phyloP scores from a whole-genome alignment of 2,888 invertebrate species.

The Atrina japonica region DNA sequence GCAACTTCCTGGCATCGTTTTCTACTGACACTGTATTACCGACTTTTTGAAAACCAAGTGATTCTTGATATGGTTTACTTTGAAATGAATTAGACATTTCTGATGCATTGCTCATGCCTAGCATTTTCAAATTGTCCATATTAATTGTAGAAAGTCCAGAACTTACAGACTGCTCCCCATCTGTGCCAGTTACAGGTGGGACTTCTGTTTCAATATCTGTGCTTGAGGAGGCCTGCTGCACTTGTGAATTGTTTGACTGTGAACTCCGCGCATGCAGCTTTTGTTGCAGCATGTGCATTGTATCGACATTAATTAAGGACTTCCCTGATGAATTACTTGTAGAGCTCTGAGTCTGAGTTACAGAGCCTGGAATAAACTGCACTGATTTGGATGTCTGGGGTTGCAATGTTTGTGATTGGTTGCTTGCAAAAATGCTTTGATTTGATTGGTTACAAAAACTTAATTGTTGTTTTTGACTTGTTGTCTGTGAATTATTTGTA shows the following conservation, averaged over 20 bases:
- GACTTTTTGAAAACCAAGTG: conserved; percentile 7
- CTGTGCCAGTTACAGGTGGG: no score
- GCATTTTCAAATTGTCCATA: conserved; percentile 34
- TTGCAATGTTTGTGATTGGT: conserved; percentile 3
- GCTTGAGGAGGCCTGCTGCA: not conserved
- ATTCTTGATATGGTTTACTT: not conserved
- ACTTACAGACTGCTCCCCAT: not conserved
- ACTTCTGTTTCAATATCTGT: not conserved
- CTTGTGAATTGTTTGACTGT: not conserved
- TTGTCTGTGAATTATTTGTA: not conserved
- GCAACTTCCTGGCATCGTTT: no score
- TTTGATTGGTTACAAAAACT: no score
- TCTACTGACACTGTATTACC: not conserved
- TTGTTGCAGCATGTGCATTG: conserved; percentile 31
- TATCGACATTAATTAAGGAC: conserved; percentile 24
- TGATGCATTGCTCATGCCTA: conserved; percentile 16
- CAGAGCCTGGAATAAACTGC: not conserved
- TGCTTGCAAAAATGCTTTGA: no score
- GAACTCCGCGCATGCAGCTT: conserved; percentile 26
- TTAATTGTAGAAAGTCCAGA: conserved; percentile 37
- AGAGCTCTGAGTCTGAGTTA: not conserved
- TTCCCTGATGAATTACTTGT: conserved; percentile 8
- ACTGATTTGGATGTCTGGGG: not conserved
- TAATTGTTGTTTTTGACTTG: no score
- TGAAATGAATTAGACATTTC: no score